These are phyloP conservation scores for Clepsis dumicolana DNA, from an alignment of 2,888 invertebrate genomes.

Conservation along the genomic window DNA sequence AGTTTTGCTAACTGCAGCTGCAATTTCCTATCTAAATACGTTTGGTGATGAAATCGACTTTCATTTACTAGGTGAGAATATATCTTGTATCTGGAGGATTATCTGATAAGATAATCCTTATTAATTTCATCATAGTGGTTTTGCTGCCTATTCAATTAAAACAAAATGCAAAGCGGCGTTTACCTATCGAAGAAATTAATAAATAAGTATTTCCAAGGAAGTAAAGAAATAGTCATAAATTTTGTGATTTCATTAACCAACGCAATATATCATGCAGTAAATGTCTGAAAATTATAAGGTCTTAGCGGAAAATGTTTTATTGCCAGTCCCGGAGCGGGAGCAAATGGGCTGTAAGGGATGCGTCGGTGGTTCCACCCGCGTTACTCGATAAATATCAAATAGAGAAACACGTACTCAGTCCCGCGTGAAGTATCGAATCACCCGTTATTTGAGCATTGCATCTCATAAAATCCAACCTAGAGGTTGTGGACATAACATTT, in stretches of 20 bases:
- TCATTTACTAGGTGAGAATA: too few relatives aligned
- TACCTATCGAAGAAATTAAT: not conserved
- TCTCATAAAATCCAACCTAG: constrained; percentile 8
- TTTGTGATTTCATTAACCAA: constrained; percentile 40
- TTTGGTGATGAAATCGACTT: not conserved
- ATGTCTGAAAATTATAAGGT: constrained; percentile 42
- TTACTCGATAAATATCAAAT: constrained; percentile 36
- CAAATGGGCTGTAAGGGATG: constrained; percentile 40
- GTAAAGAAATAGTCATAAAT: constrained; percentile 22
- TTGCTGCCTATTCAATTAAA: not conserved
- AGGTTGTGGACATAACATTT: constrained; percentile 5
- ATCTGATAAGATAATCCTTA: too few relatives aligned
- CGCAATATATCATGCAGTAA: constrained; percentile 36
- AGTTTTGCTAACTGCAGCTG: not conserved
- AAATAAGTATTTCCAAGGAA: not conserved
- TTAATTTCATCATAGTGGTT: not conserved
- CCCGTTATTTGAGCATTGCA: constrained; percentile 26
- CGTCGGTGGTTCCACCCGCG: constrained; percentile 12
- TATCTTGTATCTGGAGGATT: too few relatives aligned
- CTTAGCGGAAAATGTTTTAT: constrained; percentile 42
- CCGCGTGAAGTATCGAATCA: constrained; percentile 28
- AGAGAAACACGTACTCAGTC: constrained; percentile 24
- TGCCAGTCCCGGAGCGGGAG: constrained; percentile 34
- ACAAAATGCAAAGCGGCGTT: not conserved
- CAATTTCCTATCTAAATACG: too few relatives aligned